A percentile compares a stretch with the other conserved stretches of the same genome.
phyloP scores from a whole-genome alignment of 1,140 invertebrate species.

The Drosophila ficusphila region DNA sequence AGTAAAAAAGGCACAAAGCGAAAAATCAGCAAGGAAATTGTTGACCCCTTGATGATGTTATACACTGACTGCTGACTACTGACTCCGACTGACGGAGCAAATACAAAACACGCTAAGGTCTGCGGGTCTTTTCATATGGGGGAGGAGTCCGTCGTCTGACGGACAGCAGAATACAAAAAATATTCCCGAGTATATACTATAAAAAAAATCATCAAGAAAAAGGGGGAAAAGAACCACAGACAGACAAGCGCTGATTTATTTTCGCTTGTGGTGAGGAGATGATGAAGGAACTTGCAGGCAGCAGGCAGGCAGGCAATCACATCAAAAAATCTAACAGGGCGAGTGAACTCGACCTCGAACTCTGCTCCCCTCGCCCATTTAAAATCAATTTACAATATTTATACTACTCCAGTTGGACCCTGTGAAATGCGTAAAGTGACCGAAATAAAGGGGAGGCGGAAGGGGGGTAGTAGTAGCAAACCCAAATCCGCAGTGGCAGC shows the following conservation, averaged over 20 bases:
- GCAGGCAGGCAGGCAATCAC: constrained; percentile 47
- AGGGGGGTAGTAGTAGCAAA: background rate
- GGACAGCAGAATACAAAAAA: constrained; percentile 51
- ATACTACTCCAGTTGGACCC: constrained; percentile 32
- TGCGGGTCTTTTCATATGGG: background rate
- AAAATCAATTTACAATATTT: constrained; percentile 72
- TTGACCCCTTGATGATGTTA: constrained; percentile 68
- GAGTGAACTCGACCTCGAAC: background rate
- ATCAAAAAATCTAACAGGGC: constrained; percentile 57
- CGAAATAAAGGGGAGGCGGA: constrained; percentile 7
- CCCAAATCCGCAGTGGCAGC: constrained; percentile 22
- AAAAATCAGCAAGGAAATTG: constrained; percentile 40
- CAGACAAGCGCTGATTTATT: constrained; percentile 80
- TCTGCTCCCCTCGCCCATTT: constrained; percentile 14
- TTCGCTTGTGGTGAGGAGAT: constrained; percentile 70
- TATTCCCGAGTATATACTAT: background rate
- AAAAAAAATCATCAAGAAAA: constrained; percentile 17
- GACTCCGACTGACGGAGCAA: constrained; percentile 22
- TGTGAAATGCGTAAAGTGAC: constrained; percentile 47
- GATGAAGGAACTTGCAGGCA: constrained; percentile 66
- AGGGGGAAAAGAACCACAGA: constrained; percentile 17
- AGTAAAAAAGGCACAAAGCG: constrained; percentile 12
- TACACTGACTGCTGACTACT: no score
- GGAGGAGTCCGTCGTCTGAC: constrained; percentile 36
- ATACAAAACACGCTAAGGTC: constrained; percentile 63